Evolutionary conservation across 1,140 invertebrate species (phyloP).

Genomic region (Brachystomella parvula): DNA sequence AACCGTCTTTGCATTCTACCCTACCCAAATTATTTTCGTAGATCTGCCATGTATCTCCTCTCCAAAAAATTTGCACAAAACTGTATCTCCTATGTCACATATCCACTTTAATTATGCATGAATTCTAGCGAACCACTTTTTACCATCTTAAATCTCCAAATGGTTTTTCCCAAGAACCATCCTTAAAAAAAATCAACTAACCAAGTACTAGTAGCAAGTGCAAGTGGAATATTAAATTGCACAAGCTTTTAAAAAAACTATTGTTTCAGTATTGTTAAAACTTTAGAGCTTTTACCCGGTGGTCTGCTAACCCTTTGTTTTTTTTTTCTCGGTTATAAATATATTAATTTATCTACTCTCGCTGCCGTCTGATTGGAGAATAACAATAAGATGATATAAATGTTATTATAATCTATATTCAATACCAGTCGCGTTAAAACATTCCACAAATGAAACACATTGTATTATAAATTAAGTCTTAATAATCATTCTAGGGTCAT

Average conservation of each 20-base stretch:
- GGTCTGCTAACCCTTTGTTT: not conserved
- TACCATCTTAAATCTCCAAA: not conserved
- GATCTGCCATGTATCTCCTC: too few relatives aligned
- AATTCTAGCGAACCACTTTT: not conserved
- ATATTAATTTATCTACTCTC: not conserved
- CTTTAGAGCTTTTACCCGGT: not conserved
- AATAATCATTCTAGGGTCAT: too few relatives aligned
- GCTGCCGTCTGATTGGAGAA: slow-evolving; percentile 3
- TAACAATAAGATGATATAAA: not conserved
- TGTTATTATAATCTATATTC: not conserved
- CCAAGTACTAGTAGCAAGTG: too few relatives aligned
- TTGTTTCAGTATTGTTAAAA: not conserved
- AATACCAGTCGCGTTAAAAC: not conserved
- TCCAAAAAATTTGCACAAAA: not conserved
- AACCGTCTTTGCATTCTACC: not conserved
- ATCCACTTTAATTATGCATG: not conserved
- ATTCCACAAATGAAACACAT: slow-evolving; percentile 7
- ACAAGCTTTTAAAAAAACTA: too few relatives aligned
- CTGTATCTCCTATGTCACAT: not conserved
- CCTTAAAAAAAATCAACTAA: not conserved
- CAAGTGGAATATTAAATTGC: too few relatives aligned
- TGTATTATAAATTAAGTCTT: slow-evolving; percentile 5
- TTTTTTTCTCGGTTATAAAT: not conserved
- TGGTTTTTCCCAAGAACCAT: not conserved
- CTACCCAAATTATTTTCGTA: too few relatives aligned